Percentiles rank a stretch among this genome's conserved stretches.
Conservation (phyloP, 2,113 vertebrate species). For the Albula glossodonta region DNA sequence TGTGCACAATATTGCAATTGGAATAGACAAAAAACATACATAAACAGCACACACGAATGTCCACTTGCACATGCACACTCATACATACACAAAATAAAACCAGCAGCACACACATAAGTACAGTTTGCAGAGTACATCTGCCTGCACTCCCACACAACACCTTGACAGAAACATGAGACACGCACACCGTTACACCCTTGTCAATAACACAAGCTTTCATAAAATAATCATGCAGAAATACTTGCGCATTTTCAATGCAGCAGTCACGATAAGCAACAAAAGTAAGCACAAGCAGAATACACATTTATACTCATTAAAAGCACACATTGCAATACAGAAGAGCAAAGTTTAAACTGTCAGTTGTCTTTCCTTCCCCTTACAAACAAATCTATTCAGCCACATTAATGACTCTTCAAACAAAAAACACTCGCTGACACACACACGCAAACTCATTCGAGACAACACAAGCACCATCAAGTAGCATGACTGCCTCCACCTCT, state of each 20-base stretch:
- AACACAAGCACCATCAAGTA: constrained; percentile 35
- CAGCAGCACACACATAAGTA: neutral
- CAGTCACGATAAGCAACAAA: neutral
- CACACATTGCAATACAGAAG: neutral
- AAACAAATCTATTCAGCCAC: neutral
- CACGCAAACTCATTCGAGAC: constrained; percentile 35
- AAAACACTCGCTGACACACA: constrained; percentile 22
- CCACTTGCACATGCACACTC: neutral
- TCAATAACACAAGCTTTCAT: neutral
- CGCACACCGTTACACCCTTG: neutral
- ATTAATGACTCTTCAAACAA: neutral
- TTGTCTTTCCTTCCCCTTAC: neutral
- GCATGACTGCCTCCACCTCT: constrained; percentile 16
- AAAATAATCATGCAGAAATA: neutral
- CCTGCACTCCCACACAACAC: constrained; percentile 27
- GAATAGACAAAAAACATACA: neutral
- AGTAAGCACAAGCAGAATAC: neutral
- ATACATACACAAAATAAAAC: neutral
- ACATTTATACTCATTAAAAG: neutral
- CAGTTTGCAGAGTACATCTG: constrained; percentile 19
- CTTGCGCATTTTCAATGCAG: neutral
- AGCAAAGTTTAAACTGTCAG: neutral
- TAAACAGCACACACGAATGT: too few species aligned
- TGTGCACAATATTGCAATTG: neutral
- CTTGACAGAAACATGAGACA: constrained; percentile 12